These are phyloP conservation scores for Yponomeuta evonymella DNA, from an alignment of 2,888 invertebrate genomes.

Conservation along the genomic window DNA sequence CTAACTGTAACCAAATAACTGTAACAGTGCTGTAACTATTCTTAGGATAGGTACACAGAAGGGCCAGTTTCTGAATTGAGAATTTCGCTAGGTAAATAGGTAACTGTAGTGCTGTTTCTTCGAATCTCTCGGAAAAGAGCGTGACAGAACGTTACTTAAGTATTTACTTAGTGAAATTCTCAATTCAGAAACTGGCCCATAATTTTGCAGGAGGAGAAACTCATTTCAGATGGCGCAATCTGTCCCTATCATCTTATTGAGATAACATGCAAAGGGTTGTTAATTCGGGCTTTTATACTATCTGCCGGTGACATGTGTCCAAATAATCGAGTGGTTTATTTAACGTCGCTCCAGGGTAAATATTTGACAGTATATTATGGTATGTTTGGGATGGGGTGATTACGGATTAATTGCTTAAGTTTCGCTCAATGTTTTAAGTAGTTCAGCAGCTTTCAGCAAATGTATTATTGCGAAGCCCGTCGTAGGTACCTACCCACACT, in stretches of 20 bases:
- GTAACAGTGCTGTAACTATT: too few relatives aligned
- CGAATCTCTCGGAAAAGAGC: too few relatives aligned
- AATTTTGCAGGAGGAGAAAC: not conserved
- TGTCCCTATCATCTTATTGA: slow-evolving; percentile 19
- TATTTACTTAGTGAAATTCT: too few relatives aligned
- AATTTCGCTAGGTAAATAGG: too few relatives aligned
- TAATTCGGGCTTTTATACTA: slow-evolving; percentile 33
- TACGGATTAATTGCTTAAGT: slow-evolving; percentile 6
- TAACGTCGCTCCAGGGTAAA: slow-evolving; percentile 32
- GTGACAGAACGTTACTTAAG: too few relatives aligned
- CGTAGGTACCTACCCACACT: too few relatives aligned
- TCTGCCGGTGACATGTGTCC: slow-evolving; percentile 57
- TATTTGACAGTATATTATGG: slow-evolving; percentile 20
- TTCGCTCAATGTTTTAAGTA: slow-evolving; percentile 1
- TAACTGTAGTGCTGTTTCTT: too few relatives aligned
- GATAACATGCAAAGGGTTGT: slow-evolving; percentile 46
- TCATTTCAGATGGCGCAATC: not conserved
- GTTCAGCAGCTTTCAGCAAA: too few relatives aligned
- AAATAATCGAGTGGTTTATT: slow-evolving; percentile 44
- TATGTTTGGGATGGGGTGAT: slow-evolving; percentile 7
- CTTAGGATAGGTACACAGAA: not conserved
- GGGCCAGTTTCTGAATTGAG: too few relatives aligned
- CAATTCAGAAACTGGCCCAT: not conserved
- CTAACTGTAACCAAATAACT: too few relatives aligned
- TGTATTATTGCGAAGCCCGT: too few relatives aligned